These are phyloP conservation scores for Anodontia alba DNA, from an alignment of 2,888 invertebrate species.

Conservation along the genomic window DNA sequence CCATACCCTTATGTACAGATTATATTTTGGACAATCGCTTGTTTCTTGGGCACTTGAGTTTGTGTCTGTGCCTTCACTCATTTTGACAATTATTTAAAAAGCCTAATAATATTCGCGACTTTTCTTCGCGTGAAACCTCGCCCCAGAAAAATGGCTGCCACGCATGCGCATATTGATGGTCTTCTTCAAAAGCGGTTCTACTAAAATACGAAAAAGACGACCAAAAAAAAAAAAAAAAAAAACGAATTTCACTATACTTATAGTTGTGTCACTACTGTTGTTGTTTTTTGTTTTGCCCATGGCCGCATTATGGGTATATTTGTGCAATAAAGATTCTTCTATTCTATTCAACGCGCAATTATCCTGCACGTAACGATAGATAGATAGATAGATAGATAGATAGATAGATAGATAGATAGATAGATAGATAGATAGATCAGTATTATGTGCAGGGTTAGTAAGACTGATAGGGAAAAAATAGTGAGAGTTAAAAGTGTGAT, in stretches of 20 bases:
- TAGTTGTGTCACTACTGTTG: no score
- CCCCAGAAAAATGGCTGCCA: slow-evolving; percentile 58
- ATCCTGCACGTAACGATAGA: background rate
- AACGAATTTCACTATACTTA: no score
- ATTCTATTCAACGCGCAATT: background rate
- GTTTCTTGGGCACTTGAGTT: slow-evolving; percentile 41
- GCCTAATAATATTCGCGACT: background rate
- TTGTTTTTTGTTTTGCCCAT: no score
- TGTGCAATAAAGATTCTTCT: no score
- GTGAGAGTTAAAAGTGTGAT: no score
- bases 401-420: no score
- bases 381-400: background rate
- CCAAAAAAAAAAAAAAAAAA: no score
- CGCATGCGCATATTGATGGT: slow-evolving; percentile 48
- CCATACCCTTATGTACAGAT: slow-evolving; percentile 58
- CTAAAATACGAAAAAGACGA: no score
- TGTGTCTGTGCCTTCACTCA: slow-evolving; percentile 54
- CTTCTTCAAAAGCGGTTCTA: background rate
- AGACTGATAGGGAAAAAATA: no score
- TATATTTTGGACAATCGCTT: slow-evolving; percentile 48
- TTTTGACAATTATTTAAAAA: slow-evolving; percentile 16
- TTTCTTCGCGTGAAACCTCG: slow-evolving; percentile 40
- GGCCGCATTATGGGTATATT: no score
- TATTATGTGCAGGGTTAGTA: no score
- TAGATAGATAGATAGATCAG: background rate